Evolutionary conservation across 2,797 vertebrate species (phyloP).

Genomic region (Simalia tracyae): DNA sequence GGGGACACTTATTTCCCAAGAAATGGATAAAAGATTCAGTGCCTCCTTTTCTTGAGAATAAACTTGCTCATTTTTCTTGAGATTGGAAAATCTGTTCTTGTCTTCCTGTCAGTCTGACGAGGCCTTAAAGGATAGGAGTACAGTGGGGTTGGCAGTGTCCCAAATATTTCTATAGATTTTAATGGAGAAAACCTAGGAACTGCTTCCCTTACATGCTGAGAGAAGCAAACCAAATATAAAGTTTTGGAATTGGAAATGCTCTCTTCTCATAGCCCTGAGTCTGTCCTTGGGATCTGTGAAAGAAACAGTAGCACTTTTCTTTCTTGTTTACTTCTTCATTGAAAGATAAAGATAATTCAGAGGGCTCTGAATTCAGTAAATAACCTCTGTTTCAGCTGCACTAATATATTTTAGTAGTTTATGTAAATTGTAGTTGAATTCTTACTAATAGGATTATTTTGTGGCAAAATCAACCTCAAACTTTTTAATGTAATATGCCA

Average conservation of each 20-base stretch:
- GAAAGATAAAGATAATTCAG: background rate
- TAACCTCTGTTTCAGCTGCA: background rate
- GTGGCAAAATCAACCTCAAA: background rate
- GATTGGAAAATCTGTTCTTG: background rate
- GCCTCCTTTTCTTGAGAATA: background rate
- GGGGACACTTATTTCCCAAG: background rate
- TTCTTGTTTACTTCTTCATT: background rate
- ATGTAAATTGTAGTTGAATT: background rate
- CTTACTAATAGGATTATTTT: background rate
- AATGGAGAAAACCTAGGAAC: background rate
- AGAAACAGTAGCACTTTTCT: background rate
- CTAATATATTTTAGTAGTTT: background rate
- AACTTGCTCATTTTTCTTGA: background rate
- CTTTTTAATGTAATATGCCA: background rate
- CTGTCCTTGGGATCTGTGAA: background rate
- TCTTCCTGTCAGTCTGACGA: background rate
- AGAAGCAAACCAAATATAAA: background rate
- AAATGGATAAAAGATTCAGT: too few species aligned
- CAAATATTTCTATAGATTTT: background rate
- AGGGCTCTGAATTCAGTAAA: background rate
- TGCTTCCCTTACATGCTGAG: background rate
- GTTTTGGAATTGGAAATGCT: background rate
- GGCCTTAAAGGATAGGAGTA: background rate
- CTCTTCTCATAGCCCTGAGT: background rate
- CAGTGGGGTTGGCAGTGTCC: background rate